Evolutionary conservation across 2,797 vertebrate species (phyloP).

Genomic region (Varecia variegata): DNA sequence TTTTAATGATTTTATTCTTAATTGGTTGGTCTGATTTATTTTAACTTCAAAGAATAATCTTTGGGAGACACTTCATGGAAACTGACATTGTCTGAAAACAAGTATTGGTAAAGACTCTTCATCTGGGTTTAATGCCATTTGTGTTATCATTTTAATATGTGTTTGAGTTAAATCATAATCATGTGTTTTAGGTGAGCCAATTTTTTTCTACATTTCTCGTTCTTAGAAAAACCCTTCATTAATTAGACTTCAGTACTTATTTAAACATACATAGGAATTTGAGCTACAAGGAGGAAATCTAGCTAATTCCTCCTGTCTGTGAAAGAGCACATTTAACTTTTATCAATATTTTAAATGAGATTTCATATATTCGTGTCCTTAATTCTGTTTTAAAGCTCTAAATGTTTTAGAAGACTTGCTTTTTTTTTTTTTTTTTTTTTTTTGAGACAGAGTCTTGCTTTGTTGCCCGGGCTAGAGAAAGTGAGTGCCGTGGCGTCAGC

Average conservation of each 20-base stretch:
- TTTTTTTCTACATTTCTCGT: neutral
- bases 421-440: too few relatives aligned
- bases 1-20: slow-evolving; percentile 6
- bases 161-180: neutral
- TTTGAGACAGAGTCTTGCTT: too few relatives aligned
- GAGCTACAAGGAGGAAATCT: neutral
- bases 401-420: neutral
- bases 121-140: neutral
- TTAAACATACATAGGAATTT: neutral
- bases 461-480: too few relatives aligned
- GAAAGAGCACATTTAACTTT: neutral
- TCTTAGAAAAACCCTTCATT: neutral
- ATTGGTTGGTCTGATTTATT: neutral
- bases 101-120: neutral
- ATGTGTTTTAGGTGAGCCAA: neutral
- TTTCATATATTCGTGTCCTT: neutral
- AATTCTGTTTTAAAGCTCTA: neutral
- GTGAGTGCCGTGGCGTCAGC: too few relatives aligned
- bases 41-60: neutral
- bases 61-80: neutral
- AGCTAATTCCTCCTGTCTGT: neutral
- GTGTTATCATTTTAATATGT: neutral
- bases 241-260: neutral
- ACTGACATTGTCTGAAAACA: neutral
- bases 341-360: neutral